Evolutionary conservation across 2,797 vertebrate genomes (phyloP).

Genomic region (Myotis daubentonii): DNA sequence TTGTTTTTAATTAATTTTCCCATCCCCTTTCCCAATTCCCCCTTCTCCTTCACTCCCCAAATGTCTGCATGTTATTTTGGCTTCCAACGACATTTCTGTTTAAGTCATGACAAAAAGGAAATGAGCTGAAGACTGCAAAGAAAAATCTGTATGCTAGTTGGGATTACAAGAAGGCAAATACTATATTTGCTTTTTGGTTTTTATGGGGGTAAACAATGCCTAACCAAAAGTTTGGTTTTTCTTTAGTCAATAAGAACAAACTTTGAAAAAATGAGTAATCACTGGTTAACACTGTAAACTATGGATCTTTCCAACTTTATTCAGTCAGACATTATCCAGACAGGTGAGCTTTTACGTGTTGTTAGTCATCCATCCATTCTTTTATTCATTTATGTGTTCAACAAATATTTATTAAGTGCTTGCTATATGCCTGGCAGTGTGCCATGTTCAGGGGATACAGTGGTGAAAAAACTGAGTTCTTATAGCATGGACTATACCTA

Average conservation of each 20-base stretch:
- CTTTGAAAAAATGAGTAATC: neutral
- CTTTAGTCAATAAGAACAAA: neutral
- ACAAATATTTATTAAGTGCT: neutral
- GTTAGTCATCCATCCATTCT: neutral
- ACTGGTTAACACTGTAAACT: neutral
- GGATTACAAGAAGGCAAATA: neutral
- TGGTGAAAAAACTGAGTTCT: neutral
- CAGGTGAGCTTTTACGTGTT: neutral
- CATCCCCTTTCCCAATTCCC: neutral
- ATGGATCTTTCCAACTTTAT: neutral
- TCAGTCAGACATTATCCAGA: neutral
- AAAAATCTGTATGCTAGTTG: neutral
- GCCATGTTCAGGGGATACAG: neutral
- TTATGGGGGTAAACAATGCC: neutral
- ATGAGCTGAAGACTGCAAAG: neutral
- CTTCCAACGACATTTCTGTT: neutral
- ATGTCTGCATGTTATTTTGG: neutral
- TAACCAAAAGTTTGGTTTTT: neutral
- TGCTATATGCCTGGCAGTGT: neutral
- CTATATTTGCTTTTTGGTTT: constrained; percentile 5
- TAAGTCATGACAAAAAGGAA: neutral
- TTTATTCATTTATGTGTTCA: neutral
- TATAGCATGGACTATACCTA: too few relatives aligned
- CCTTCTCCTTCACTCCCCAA: neutral
- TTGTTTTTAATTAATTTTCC: neutral